Evolutionary conservation across 2,797 vertebrate genomes (phyloP).

Genomic region (Staurois parvus): DNA sequence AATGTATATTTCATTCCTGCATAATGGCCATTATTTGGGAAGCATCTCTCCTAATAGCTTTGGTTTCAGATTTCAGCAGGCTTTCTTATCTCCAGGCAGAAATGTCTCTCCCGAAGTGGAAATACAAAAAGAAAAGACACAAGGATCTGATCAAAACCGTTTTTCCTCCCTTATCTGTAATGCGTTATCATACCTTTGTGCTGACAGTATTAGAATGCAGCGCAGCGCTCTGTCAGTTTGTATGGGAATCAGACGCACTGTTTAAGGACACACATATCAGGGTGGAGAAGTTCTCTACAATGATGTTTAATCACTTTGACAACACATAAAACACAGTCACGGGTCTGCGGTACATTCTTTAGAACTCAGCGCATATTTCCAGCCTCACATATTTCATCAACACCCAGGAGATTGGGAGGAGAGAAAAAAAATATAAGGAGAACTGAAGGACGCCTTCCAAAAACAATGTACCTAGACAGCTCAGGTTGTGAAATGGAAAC

Average conservation of each 20-base stretch:
- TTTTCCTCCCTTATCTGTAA: not conserved
- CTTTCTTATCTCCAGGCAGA: not conserved
- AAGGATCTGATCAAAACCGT: not conserved
- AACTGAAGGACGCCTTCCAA: slow-evolving; percentile 35
- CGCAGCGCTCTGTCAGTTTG: not conserved
- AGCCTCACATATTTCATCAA: slow-evolving; percentile 25
- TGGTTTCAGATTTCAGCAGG: not conserved
- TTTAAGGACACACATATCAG: not conserved
- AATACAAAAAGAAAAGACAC: not conserved
- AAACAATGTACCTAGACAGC: slow-evolving; percentile 21
- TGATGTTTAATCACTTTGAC: slow-evolving; percentile 42
- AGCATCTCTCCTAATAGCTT: not conserved
- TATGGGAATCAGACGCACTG: slow-evolving; percentile 6
- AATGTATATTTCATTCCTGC: too few relatives aligned
- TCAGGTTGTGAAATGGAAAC: slow-evolving; percentile 38
- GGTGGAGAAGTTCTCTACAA: slow-evolving; percentile 1
- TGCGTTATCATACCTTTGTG: not conserved
- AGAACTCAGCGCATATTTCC: slow-evolving; percentile 28
- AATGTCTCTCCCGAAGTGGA: not conserved
- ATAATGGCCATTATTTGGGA: not conserved
- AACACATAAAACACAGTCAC: slow-evolving; percentile 11
- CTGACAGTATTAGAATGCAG: not conserved
- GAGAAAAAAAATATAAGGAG: slow-evolving; percentile 51
- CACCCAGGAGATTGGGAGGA: slow-evolving; percentile 52
- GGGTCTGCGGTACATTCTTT: not conserved